A percentile compares a stretch with the other conserved stretches of the same genome.
Evolutionary conservation across 2,888 invertebrate genomes (phyloP).

Genomic region (Epirrita christyi): DNA sequence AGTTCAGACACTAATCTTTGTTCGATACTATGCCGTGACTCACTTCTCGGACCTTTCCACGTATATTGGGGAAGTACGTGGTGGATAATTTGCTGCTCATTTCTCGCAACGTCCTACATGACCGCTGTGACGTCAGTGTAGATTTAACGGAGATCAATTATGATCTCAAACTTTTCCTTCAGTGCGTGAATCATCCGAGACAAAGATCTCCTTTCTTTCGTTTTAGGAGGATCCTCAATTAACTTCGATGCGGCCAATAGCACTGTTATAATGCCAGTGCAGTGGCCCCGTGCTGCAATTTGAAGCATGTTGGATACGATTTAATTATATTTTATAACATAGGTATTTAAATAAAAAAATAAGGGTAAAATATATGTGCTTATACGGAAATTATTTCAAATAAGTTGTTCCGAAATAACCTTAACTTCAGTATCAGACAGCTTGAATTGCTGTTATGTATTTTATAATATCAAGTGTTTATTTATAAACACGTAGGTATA

Average conservation of each 20-base stretch:
- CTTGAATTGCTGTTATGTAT: no score
- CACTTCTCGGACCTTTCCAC: constrained; percentile 59
- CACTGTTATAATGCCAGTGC: constrained; percentile 2
- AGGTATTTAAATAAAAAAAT: background rate
- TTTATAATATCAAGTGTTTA: no score
- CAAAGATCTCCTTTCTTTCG: constrained; percentile 27
- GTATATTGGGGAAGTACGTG: constrained; percentile 71
- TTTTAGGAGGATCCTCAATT: constrained; percentile 15
- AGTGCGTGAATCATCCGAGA: constrained; percentile 43
- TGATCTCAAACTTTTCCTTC: constrained; percentile 41
- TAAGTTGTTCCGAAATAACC: no score
- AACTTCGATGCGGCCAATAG: constrained; percentile 21
- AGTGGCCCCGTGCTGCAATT: constrained; percentile 9
- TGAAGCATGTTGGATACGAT: background rate
- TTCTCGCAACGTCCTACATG: constrained; percentile 53
- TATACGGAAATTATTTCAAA: no score
- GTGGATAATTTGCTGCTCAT: constrained; percentile 54
- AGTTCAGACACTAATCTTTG: background rate
- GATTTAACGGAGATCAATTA: constrained; percentile 41
- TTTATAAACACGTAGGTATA: no score
- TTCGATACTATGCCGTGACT: constrained; percentile 53
- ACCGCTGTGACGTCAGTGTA: constrained; percentile 62
- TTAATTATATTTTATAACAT: background rate
- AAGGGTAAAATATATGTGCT: no score
- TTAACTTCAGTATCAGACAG: no score